These are phyloP conservation scores for Chrysopilus asiliformis DNA, from an alignment of 2,888 invertebrate genomes.

Conservation along the genomic window DNA sequence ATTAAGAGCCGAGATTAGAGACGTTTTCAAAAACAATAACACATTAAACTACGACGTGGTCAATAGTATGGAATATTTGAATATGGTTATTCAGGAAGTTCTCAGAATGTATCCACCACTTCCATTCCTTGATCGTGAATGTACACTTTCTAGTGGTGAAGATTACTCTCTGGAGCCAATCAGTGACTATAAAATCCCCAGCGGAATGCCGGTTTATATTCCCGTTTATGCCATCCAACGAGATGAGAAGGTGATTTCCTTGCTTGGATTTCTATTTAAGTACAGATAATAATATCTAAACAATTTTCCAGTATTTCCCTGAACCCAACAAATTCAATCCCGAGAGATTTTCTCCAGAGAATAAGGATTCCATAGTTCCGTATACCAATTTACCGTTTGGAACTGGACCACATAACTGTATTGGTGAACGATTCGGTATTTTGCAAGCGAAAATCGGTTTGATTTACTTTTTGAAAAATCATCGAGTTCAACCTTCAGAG, in stretches of 20 bases:
- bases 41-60: slow-evolving; percentile 34
- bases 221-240: slow-evolving; percentile 29
- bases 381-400: slow-evolving; percentile 31
- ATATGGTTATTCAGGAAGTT: slow-evolving; percentile 30
- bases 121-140: slow-evolving; percentile 32
- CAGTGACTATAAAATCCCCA: slow-evolving; percentile 22
- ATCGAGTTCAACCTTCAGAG: slow-evolving; percentile 22
- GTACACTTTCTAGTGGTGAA: slow-evolving; percentile 19
- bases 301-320: slow-evolving; percentile 24
- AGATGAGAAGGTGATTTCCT: slow-evolving; percentile 32
- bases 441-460: slow-evolving; percentile 29
- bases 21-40: slow-evolving; percentile 24
- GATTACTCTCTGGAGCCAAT: slow-evolving; percentile 26
- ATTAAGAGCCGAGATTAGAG: slow-evolving; percentile 34
- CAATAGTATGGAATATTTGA: slow-evolving; percentile 35
- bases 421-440: slow-evolving; percentile 30
- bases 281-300: not conserved
- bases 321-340: slow-evolving; percentile 31
- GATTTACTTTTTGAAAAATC: slow-evolving; percentile 28
- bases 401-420: slow-evolving; percentile 29
- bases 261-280: not conserved
- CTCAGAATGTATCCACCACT: slow-evolving; percentile 32
- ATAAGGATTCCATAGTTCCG: slow-evolving; percentile 21
- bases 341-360: slow-evolving; percentile 27
- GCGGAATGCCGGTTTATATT: slow-evolving; percentile 29